A percentile compares a stretch with the other conserved stretches of the same genome.
phyloP scores from a whole-genome alignment of 2,113 vertebrate species.

The Symphodus melops region DNA sequence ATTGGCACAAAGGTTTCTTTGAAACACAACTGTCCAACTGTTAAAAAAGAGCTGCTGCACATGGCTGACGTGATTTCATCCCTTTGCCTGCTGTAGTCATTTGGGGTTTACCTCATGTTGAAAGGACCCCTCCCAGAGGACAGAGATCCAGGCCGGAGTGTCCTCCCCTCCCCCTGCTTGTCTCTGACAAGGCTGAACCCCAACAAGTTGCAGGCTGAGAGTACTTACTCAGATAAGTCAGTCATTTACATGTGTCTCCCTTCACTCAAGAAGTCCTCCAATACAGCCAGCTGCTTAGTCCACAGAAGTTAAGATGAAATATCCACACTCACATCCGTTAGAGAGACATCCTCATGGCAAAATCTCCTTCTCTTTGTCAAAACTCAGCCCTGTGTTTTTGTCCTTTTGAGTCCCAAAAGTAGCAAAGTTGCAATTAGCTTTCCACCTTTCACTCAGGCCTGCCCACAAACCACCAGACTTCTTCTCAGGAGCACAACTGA shows the following conservation, averaged over 20 bases:
- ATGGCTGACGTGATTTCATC: conserved; percentile 40
- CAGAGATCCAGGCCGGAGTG: conserved; percentile 48
- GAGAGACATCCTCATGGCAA: conserved; percentile 22
- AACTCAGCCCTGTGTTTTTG: conserved; percentile 25
- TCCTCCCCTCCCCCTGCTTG: conserved; percentile 75
- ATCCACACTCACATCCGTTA: conserved; percentile 26
- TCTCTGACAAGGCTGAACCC: conserved; percentile 34
- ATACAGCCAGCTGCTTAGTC: conserved; percentile 4
- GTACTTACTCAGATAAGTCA: conserved; percentile 64
- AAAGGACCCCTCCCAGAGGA: conserved; percentile 68
- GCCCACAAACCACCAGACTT: conserved; percentile 14
- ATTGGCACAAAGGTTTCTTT: conserved; percentile 37
- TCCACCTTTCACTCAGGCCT: conserved; percentile 13
- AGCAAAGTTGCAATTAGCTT: conserved; percentile 28
- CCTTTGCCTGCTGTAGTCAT: conserved; percentile 39
- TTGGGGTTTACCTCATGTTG: conserved; percentile 58
- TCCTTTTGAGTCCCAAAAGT: conserved; percentile 33
- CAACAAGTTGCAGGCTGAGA: conserved; percentile 45
- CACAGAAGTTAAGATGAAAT: conserved; percentile 14
- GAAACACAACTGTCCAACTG: conserved; percentile 18
- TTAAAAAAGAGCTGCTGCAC: conserved; percentile 34
- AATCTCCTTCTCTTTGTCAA: conserved; percentile 27
- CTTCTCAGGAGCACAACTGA: conserved; percentile 7
- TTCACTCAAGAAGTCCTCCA: conserved; percentile 19
- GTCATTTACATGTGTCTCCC: conserved; percentile 26